Percentiles rank a stretch among this genome's conserved stretches.
These are phyloP conservation scores for Centropristis striata DNA, from an alignment of 2,113 vertebrate species.

Conservation along the genomic window DNA sequence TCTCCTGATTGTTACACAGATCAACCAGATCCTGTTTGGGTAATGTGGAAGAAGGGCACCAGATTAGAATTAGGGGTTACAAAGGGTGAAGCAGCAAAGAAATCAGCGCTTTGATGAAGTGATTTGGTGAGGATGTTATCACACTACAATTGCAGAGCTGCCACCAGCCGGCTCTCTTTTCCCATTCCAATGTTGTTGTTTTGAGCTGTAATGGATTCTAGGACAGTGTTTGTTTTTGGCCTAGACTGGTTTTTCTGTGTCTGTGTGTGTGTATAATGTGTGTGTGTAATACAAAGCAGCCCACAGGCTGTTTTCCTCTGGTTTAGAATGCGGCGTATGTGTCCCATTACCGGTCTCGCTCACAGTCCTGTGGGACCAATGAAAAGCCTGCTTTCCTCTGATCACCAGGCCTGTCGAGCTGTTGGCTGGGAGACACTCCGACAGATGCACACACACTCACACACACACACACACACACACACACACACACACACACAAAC, in stretches of 20 bases:
- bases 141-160: constrained; percentile 33
- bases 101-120: constrained; percentile 56
- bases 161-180: constrained; percentile 36
- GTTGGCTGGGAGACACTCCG: constrained; percentile 56
- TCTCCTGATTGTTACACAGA: constrained; percentile 74
- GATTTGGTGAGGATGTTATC: constrained; percentile 56
- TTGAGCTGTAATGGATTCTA: constrained; percentile 63
- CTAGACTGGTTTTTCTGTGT: constrained; percentile 50
- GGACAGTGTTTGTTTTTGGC: constrained; percentile 69
- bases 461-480: constrained; percentile 24
- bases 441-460: constrained; percentile 44
- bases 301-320: constrained; percentile 77
- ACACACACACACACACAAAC: constrained; percentile 19
- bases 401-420: constrained; percentile 73
- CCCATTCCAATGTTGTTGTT: constrained; percentile 54
- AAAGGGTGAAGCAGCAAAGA: constrained; percentile 50
- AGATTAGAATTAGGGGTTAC: constrained; percentile 71
- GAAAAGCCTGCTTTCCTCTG: constrained; percentile 73
- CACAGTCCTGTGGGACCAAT: constrained; percentile 76
- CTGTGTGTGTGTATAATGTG: constrained; percentile 30
- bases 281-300: constrained; percentile 65
- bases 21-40: constrained; percentile 71
- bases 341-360: constrained; percentile 78
- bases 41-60: constrained; percentile 48
- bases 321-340: constrained; percentile 72